Evolutionary conservation across 2,797 vertebrate species (phyloP), one percentile per base, ranked within the genome.

Genomic region (Orestias chungarensis): DNA sequence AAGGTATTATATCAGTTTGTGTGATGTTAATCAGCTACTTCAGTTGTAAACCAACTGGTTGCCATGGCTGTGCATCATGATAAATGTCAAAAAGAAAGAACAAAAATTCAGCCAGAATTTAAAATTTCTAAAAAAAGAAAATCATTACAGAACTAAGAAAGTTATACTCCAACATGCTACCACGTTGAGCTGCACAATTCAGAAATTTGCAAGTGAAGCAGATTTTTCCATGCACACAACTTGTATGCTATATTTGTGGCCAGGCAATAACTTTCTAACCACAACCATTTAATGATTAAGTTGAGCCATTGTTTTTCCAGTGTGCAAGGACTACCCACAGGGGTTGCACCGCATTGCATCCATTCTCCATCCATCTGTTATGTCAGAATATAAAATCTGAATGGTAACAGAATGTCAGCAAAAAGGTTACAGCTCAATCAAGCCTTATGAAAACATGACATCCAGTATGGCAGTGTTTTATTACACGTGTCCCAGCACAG

Each of bases 371-470:
- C 66, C n/a, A 42, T 75, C 70, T 50, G 46, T 5, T 20, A 59
- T 52, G 54, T 59, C 66, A 64, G n/a, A 72, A 64, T 46, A 15
- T 68, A 7, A 64, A 68, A 68, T 71, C 14, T 44, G 66, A 66
- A 66, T 29, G 20, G 57, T 52, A n/a, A 6, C 29, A 54, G 64
- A 68, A 77, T 18, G 29, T 25, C 59, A 73, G 54, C 47, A 64
- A 70, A 59, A 71, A 42, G 33, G 64, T 66, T 50, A 70, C 44
- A 11, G 46, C 74, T 80, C 72, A 76, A 80, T 77, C 77, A 73
- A 57, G 29, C 33, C n/a, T 52, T 29, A 67, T 52, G 66, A 66
- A 70, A 73, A 80, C 43, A 70, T 76, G 64, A 70, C 64, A 78
- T 50, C 64, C 46, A 31, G 68, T 73, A 64, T 33, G 59, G 64